Conservation (phyloP, 2,797 vertebrate genomes). For the Cyprinella venusta region DNA sequence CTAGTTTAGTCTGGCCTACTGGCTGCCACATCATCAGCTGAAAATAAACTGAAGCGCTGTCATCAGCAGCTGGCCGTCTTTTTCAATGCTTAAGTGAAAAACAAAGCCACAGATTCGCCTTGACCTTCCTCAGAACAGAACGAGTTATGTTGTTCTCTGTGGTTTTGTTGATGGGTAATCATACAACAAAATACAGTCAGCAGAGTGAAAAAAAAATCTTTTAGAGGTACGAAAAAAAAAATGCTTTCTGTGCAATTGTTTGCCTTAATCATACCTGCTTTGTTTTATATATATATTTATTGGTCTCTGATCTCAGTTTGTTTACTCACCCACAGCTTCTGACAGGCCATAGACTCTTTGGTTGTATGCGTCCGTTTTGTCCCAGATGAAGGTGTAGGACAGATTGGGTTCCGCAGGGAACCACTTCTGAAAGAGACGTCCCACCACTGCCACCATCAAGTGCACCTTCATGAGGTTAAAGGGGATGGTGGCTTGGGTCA, state of each 20-base stretch:
- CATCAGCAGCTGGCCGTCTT: conserved; percentile 33
- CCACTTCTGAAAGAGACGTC: conserved; percentile 98
- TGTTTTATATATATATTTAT: background rate
- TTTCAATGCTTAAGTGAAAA: conserved; percentile 23
- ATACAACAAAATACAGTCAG: conserved; percentile 53
- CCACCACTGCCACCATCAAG: conserved; percentile 97
- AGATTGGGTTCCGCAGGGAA: conserved; percentile 96
- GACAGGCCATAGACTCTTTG: conserved; percentile 95
- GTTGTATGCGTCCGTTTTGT: conserved; percentile 97
- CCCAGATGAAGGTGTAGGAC: conserved; percentile 98
- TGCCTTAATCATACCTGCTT: conserved; percentile 21
- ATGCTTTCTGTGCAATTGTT: conserved; percentile 13
- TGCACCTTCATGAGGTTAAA: conserved; percentile 99
- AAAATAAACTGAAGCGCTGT: conserved; percentile 48
- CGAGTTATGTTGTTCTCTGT: conserved; percentile 30
- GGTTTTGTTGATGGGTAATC: conserved; percentile 50
- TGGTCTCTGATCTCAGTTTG: background rate
- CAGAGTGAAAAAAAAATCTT: background rate
- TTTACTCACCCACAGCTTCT: conserved; percentile 92
- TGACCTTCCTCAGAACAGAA: conserved; percentile 43
- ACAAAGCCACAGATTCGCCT: conserved; percentile 29
- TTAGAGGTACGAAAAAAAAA: conserved; percentile 12
- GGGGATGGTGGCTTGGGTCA: conserved; percentile 92
- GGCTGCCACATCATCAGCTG: conserved; percentile 35
- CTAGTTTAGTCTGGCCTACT: conserved; percentile 26